Evolutionary conservation across 2,888 invertebrate species (phyloP), one percentile per base, ranked within the genome.

Genomic region (Mamestra brassicae): DNA sequence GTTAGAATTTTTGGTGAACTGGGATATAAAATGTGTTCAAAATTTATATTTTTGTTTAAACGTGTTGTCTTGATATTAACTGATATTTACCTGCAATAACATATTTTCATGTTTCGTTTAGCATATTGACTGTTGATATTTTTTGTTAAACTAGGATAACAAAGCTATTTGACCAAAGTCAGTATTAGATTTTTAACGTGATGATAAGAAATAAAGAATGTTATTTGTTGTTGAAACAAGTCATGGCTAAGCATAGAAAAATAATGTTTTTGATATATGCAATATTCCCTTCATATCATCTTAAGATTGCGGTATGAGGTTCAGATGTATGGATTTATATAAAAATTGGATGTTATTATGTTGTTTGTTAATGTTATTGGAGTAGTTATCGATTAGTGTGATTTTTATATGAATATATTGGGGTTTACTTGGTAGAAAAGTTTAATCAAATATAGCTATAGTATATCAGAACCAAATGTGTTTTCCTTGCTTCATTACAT

Each of bases 151-250:
- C 93, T 96, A 96, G 96, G 96, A 94, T 96, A 95, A 96, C 96
- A 95, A 95, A 96, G 96, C 96, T 96, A 96, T 96, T 95, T 95
- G 96, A 96, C 96, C 96, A 96, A 96, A 96, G 96, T 96, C 96
- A 96, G 96, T 96, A 96, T 96, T 96, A 96, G 96, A 95, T 94
- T 92, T 92, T 92, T 93, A 94, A 94, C 91, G 94, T 93, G 95
- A 93, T 93, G 93, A 90, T 93, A 92, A 91, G 89, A 90, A 90
- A 89, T 90, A 89, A 89, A 89, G 89, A 87, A 91, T 92, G 93
- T 92, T 94, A 92, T 91, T 92, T 93, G 92, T 94, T 94, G 91
- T 94, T 92, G 88, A 90, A 76, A 89, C 92, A 91, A 95, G 95
- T 95, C 93, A 93, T 94, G 90, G 92, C 94, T 91, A 92, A 93